Conservation (phyloP, 2,888 invertebrate genomes). For the Odontomyia ornata region DNA sequence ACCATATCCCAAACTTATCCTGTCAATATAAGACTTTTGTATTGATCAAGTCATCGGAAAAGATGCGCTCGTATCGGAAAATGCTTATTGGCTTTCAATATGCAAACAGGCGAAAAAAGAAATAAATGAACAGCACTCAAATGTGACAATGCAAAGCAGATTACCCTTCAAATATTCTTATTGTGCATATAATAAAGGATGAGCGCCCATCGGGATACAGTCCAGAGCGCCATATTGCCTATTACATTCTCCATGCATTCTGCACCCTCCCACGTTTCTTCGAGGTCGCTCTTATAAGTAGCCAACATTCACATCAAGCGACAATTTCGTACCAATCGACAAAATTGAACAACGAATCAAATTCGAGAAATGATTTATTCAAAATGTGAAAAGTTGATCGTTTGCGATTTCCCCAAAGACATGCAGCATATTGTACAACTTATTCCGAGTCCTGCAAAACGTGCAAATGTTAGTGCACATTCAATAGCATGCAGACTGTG, state of each 20-base stretch:
- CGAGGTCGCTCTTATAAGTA: background rate
- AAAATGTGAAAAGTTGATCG: constrained; percentile 50
- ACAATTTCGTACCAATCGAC: constrained; percentile 48
- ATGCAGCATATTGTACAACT: constrained; percentile 21
- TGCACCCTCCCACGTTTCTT: background rate
- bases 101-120: background rate
- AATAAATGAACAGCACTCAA: background rate
- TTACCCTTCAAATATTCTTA: constrained; percentile 28
- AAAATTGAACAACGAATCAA: constrained; percentile 50
- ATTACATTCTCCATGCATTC: background rate
- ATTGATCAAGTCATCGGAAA: constrained; percentile 32
- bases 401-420: constrained; percentile 47
- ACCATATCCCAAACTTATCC: background rate
- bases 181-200: constrained; percentile 39
- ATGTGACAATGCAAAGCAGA: constrained; percentile 2
- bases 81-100: constrained; percentile 19
- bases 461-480: background rate
- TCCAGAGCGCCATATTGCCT: constrained; percentile 36
- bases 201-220: constrained; percentile 39
- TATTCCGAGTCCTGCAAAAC: background rate
- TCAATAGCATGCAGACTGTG: background rate
- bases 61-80: constrained; percentile 12
- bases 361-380: constrained; percentile 49
- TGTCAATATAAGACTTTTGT: background rate
- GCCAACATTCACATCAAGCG: constrained; percentile 43